Evolutionary conservation across 2,888 invertebrate genomes (phyloP).

Genomic region (Lumbricus terrestris): DNA sequence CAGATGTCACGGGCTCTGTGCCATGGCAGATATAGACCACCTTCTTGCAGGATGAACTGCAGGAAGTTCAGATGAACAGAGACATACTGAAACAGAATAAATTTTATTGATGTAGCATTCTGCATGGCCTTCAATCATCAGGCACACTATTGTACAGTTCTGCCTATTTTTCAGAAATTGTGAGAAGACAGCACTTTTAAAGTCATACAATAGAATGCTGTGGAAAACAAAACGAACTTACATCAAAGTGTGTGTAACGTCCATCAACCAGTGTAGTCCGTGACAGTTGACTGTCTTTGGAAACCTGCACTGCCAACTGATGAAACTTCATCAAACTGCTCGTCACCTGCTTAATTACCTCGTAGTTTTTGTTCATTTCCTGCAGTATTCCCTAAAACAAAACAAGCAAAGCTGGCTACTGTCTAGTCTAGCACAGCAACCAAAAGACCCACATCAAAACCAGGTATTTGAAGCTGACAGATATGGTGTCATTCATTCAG

Average conservation of each 20-base stretch:
- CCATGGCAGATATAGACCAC: constrained; percentile 61
- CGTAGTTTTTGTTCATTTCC: constrained; percentile 60
- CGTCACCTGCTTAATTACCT: constrained; percentile 59
- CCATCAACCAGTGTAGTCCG: constrained; percentile 58
- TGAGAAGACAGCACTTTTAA: neutral
- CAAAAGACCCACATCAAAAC: neutral
- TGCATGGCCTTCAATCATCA: too few species aligned
- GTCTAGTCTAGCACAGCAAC: neutral
- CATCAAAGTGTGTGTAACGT: constrained; percentile 60
- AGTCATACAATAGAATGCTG: too few species aligned
- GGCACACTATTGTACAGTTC: neutral
- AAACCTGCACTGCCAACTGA: constrained; percentile 46
- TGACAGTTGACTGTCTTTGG: constrained; percentile 41
- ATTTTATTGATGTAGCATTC: neutral
- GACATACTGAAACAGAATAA: constrained; percentile 54
- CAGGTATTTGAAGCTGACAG: neutral
- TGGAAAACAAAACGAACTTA: constrained; percentile 40
- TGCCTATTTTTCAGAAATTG: too few species aligned
- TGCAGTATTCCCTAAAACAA: constrained; percentile 55
- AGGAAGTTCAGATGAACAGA: constrained; percentile 60
- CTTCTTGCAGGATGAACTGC: constrained; percentile 61
- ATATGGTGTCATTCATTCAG: too few species aligned
- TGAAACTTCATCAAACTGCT: constrained; percentile 60
- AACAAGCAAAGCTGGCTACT: neutral
- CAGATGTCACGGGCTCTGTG: constrained; percentile 61